Percentiles rank a stretch among this genome's conserved stretches.
Conservation (phyloP, 2,888 invertebrate species). For the Lasioglossum malachurum region DNA sequence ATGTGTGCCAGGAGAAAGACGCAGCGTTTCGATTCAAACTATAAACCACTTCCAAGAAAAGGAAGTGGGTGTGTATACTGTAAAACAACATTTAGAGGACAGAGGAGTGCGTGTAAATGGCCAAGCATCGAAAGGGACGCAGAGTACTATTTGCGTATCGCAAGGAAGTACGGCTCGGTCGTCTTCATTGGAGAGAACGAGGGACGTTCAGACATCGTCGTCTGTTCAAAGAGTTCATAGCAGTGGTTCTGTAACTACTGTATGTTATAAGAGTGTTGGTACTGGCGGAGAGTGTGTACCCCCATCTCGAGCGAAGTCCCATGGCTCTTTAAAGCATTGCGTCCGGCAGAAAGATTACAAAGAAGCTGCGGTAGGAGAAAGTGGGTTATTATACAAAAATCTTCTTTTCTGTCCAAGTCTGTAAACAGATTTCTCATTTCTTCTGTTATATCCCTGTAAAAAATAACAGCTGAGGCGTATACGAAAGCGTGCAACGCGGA, state of each 20-base stretch:
- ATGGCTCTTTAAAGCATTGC: conserved; percentile 13
- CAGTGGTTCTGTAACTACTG: conserved; percentile 11
- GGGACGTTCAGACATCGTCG: conserved; percentile 24
- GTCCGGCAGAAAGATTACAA: not conserved
- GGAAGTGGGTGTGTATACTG: not conserved
- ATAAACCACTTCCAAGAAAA: not conserved
- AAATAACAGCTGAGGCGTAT: conserved; percentile 17
- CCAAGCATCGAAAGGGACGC: conserved; percentile 32
- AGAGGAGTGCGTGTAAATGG: conserved; percentile 29
- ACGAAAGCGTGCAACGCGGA: conserved; percentile 24
- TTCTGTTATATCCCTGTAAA: not conserved
- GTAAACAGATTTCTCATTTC: not conserved
- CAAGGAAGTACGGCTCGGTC: conserved; percentile 12
- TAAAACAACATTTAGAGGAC: conserved; percentile 6
- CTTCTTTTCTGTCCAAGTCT: not conserved
- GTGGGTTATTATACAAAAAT: conserved; percentile 21
- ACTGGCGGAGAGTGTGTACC: conserved; percentile 44
- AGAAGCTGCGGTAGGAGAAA: not conserved
- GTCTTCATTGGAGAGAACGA: conserved; percentile 1
- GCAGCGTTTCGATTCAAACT: conserved; percentile 24
- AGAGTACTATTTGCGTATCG: conserved; percentile 33
- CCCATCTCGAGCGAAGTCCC: conserved; percentile 26
- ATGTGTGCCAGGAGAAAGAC: not conserved
- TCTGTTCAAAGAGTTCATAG: conserved; percentile 13
- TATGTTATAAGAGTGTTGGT: conserved; percentile 21